Percentiles rank a stretch among this genome's conserved stretches.
These are phyloP conservation scores for Leucophenga montana DNA, from an alignment of 2,888 invertebrate species.

Conservation along the genomic window DNA sequence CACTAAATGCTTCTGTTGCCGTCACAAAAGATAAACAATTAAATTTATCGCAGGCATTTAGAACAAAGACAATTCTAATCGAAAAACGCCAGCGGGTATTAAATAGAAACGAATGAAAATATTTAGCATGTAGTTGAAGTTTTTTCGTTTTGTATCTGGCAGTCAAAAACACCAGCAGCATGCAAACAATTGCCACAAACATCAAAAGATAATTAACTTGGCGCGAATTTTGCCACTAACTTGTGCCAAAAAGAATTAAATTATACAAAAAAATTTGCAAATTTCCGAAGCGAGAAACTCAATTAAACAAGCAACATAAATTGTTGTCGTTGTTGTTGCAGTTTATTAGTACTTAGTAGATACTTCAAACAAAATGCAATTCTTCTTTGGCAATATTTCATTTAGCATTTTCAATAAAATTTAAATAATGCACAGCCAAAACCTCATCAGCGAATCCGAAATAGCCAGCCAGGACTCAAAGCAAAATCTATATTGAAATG, in stretches of 20 bases:
- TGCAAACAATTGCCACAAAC: not conserved
- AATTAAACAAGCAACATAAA: not conserved
- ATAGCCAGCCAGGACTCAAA: not conserved
- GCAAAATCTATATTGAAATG: not conserved
- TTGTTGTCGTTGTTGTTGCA: not conserved
- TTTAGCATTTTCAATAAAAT: not conserved
- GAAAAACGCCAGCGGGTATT: not conserved
- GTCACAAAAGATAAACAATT: constrained; percentile 11
- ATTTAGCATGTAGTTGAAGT: not conserved
- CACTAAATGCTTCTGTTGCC: not conserved
- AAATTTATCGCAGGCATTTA: not conserved
- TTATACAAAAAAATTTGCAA: not conserved
- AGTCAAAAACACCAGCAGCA: not conserved
- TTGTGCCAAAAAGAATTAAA: constrained; percentile 12
- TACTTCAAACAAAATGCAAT: not conserved
- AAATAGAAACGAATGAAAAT: not conserved
- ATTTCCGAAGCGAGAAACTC: not conserved
- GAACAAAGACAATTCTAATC: not conserved
- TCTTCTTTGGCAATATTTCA: constrained; percentile 10
- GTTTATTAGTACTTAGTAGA: not conserved
- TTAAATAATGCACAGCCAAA: not conserved
- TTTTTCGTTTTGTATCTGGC: not conserved
- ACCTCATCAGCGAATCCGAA: not conserved
- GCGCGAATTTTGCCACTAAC: constrained; percentile 2
- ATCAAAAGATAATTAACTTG: constrained; percentile 24